Evolutionary conservation across 2,888 invertebrate species (phyloP).

Genomic region (Tetrapedia diversipes): DNA sequence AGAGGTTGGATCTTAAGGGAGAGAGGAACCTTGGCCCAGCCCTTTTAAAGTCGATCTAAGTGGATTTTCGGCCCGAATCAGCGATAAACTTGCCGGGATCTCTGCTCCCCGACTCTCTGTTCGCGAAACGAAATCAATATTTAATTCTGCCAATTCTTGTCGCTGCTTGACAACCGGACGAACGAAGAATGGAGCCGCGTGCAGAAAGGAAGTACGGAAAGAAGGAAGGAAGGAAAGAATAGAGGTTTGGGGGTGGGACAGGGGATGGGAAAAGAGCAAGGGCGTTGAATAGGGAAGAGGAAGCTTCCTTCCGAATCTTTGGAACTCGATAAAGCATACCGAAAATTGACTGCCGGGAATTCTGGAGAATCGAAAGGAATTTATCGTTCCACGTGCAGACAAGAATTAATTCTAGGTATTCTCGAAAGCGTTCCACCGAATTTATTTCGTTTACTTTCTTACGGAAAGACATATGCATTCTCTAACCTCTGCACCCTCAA

Average conservation of each 20-base stretch:
- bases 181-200: conserved; percentile 14
- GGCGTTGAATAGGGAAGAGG: conserved; percentile 19
- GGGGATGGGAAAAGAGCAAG: neutral
- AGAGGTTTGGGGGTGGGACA: too few relatives aligned
- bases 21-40: conserved; percentile 21
- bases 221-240: conserved; percentile 27
- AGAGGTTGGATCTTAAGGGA: conserved; percentile 34
- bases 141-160: conserved; percentile 71
- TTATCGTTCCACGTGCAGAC: conserved; percentile 52
- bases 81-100: conserved; percentile 58
- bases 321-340: conserved; percentile 68
- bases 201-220: conserved; percentile 19
- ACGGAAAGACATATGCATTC: too few relatives aligned
- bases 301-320: conserved; percentile 63
- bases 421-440: conserved; percentile 52
- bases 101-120: conserved; percentile 4
- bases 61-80: conserved; percentile 61
- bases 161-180: conserved; percentile 34
- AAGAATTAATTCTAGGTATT: conserved; percentile 54
- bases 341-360: conserved; percentile 43
- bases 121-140: conserved; percentile 73
- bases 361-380: conserved; percentile 37
- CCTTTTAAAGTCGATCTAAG: conserved; percentile 63
- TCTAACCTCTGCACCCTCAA: too few relatives aligned
- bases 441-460: neutral